Conservation (phyloP, 1,140 invertebrate genomes). For the Asobara japonica region DNA sequence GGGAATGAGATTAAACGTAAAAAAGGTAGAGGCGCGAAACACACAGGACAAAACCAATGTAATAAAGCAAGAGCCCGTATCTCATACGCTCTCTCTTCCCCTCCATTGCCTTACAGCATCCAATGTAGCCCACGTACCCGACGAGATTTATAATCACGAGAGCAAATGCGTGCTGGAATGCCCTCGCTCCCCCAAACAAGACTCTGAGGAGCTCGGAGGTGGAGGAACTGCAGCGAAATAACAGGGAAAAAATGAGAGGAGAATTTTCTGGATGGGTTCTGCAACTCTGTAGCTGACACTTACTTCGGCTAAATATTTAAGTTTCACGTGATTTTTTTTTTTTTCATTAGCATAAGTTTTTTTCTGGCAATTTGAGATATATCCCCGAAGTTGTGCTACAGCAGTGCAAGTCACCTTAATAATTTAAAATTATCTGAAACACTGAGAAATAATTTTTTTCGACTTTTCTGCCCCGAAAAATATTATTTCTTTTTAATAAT, state of each 20-base stretch:
- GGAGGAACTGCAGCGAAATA: not conserved
- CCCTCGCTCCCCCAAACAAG: not conserved
- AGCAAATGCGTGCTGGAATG: conserved; percentile 30
- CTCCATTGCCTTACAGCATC: conserved; percentile 17
- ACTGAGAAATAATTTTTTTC: too few species aligned
- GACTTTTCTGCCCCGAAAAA: too few species aligned
- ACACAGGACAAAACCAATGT: conserved; percentile 4
- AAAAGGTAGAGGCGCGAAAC: not conserved
- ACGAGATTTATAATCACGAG: conserved; percentile 27
- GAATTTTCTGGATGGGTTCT: not conserved
- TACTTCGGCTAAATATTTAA: too few species aligned
- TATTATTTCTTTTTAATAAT: too few species aligned
- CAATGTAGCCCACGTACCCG: conserved; percentile 12
- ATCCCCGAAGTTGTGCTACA: too few species aligned
- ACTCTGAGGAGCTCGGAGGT: not conserved
- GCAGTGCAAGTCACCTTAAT: too few species aligned
- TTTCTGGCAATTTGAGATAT: too few species aligned
- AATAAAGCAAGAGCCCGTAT: conserved; percentile 18
- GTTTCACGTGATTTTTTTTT: too few species aligned
- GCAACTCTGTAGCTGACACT: too few species aligned
- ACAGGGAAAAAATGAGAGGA: conserved; percentile 3
- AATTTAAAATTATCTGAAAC: too few species aligned
- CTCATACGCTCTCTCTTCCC: conserved; percentile 8
- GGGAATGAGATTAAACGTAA: not conserved
- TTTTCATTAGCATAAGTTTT: too few species aligned